Evolutionary conservation across 2,888 invertebrate species (phyloP).

Genomic region (Himalopsyche kuldschensis): DNA sequence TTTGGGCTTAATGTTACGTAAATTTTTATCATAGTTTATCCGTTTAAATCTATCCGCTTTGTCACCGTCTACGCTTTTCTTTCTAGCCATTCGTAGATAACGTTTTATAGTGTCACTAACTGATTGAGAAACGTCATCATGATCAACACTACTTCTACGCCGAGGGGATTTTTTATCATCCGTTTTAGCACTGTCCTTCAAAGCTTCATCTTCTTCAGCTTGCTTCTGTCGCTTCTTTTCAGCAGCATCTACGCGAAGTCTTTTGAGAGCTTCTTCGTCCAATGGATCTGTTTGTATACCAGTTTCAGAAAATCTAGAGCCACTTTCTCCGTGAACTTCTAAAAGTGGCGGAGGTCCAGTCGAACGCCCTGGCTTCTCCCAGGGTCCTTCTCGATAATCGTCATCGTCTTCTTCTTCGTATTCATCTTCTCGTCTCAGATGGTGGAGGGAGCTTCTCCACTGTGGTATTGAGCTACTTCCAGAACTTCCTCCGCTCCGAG

Average conservation of each 20-base stretch:
- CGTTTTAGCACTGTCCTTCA: conserved; percentile 46
- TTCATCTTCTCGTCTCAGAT: conserved; percentile 41
- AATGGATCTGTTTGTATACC: conserved; percentile 68
- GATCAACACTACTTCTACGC: conserved; percentile 77
- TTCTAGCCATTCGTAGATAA: conserved; percentile 83
- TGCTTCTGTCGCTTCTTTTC: conserved; percentile 56
- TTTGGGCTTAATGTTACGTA: conserved; percentile 80
- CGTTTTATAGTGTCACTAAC: conserved; percentile 86
- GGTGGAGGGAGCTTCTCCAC: conserved; percentile 40
- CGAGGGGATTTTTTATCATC: conserved; percentile 52
- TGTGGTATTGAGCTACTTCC: conserved; percentile 40
- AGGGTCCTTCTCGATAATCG: conserved; percentile 46
- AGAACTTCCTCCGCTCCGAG: conserved; percentile 44
- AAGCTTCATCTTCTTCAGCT: conserved; percentile 49
- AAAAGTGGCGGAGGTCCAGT: conserved; percentile 64
- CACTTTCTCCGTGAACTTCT: conserved; percentile 66
- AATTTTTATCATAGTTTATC: conserved; percentile 83
- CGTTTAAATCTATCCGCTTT: conserved; percentile 82
- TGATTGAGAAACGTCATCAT: conserved; percentile 83
- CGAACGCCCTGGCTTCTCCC: conserved; percentile 45
- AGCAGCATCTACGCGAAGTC: conserved; percentile 41
- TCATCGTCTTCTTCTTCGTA: conserved; percentile 41
- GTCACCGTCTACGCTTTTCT: conserved; percentile 81
- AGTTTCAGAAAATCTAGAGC: conserved; percentile 54
- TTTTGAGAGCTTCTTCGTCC: conserved; percentile 58